Evolutionary conservation across 2,113 vertebrate genomes (phyloP).

Genomic region (Erpornis zantholeuca): DNA sequence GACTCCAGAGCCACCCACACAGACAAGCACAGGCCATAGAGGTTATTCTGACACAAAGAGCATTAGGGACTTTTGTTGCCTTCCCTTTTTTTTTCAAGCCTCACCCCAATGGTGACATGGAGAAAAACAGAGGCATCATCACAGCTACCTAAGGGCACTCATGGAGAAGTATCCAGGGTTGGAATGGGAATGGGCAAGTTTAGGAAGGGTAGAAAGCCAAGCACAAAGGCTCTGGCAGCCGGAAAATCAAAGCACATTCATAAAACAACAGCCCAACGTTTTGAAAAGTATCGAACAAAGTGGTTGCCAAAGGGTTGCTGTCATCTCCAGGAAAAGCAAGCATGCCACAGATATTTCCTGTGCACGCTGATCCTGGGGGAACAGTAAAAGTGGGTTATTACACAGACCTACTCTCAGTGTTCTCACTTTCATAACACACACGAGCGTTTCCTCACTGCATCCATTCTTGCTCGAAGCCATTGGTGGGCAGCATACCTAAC

Average conservation of each 20-base stretch:
- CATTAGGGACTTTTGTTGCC: neutral
- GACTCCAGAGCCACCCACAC: neutral
- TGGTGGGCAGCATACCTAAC: constrained; percentile 55
- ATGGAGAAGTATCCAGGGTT: neutral
- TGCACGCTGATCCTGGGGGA: constrained; percentile 26
- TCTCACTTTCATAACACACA: constrained; percentile 49
- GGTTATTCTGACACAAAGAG: neutral
- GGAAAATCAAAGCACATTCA: neutral
- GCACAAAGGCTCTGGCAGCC: neutral
- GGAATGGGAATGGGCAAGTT: neutral
- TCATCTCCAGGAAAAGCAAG: constrained; percentile 64
- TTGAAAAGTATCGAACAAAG: neutral
- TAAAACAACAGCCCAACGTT: neutral
- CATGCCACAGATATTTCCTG: constrained; percentile 65
- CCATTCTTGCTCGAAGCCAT: constrained; percentile 24
- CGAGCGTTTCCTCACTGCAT: constrained; percentile 31
- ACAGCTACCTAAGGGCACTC: neutral
- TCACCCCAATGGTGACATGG: neutral
- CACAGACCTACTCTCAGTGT: constrained; percentile 34
- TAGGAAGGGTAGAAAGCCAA: neutral
- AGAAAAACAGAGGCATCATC: neutral
- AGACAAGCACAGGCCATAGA: neutral
- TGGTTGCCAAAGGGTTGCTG: constrained; percentile 41
- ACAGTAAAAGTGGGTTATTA: constrained; percentile 45
- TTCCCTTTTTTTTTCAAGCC: neutral